Conservation (phyloP, 2,797 vertebrate species). For the Anomalospiza imberbis region DNA sequence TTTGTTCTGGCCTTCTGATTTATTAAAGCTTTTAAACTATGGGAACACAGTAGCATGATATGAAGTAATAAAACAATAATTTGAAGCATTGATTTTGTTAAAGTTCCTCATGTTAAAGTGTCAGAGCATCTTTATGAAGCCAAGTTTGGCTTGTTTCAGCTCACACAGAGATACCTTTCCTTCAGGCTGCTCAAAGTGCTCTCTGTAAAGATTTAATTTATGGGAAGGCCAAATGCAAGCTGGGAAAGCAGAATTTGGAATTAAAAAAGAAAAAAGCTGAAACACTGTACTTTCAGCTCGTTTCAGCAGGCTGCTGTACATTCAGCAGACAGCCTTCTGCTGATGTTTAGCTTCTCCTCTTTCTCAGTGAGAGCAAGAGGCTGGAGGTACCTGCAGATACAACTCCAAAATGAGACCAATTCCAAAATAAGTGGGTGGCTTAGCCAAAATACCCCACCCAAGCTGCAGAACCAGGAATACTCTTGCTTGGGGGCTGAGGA, state of each 20-base stretch:
- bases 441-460: background rate
- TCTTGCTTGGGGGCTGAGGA: too few species aligned
- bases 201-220: background rate
- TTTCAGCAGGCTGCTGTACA: background rate
- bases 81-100: background rate
- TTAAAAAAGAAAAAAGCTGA: background rate
- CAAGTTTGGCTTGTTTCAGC: background rate
- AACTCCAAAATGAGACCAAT: background rate
- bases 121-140: background rate
- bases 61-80: background rate
- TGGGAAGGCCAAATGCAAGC: background rate
- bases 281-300: background rate
- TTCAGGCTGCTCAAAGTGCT: background rate
- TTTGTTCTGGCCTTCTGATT: background rate
- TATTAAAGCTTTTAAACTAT: background rate
- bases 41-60: background rate
- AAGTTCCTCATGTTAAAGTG: background rate
- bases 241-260: background rate
- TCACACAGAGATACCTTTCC: fast-evolving
- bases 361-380: background rate
- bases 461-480: fast-evolving
- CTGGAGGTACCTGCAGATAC: background rate
- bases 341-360: background rate
- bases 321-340: background rate
- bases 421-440: fast-evolving